Base-by-base conservation (phyloP, 2,113 vertebrate genomes). In the Numenius arquata region DNA sequence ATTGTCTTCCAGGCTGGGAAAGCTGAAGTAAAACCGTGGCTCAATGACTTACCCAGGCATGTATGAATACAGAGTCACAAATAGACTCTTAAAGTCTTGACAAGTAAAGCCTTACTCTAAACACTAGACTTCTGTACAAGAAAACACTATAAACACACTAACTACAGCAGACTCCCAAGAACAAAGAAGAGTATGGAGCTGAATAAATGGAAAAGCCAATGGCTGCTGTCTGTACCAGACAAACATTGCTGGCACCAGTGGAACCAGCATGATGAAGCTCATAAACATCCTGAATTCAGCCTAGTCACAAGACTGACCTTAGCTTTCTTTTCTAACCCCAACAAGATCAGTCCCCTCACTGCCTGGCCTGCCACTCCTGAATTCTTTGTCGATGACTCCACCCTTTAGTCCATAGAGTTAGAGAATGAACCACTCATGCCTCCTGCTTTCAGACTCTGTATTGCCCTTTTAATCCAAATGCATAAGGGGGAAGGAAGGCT, bases 381-480 rank as follows among this genome's bases (percentile, higher is more conserved):
- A n/a, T 29, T 61, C 59, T 89, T 83, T 85, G 43, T 73, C 34
- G 75, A 71, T 55, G 68, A 82, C 22, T 79, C 34, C 48, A 83
- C n/a, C 12, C 21, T 76, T 90, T 70, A 93, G 67, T 95, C 76
- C 84, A 25, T 1, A 43, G 17, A 77, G 50, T 71, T 65, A 70
- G 62, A 75, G 68, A 87, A 81, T 19, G 73, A 86, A 78, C 48
- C 30, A 79, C 47, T 87, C 62, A 50, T 56, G 52, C 43, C 65
- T 86, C 17, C 55, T 76, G 80, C 71, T 84, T 94, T 92, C 67
- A 50, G 34, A 23, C 63, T 85, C 45, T 2, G 6, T 73, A 34
- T 61, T 88, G 75, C 29, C 61, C 43, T 93, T 97, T 95, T 89
- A 94, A 91, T 72, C 63, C 66, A 75, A 92, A 86, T 25, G 38